These are phyloP conservation scores for Montipora sp. DNA, from an alignment of 64 coral and sea anemone genomes.

Conservation along the genomic window DNA sequence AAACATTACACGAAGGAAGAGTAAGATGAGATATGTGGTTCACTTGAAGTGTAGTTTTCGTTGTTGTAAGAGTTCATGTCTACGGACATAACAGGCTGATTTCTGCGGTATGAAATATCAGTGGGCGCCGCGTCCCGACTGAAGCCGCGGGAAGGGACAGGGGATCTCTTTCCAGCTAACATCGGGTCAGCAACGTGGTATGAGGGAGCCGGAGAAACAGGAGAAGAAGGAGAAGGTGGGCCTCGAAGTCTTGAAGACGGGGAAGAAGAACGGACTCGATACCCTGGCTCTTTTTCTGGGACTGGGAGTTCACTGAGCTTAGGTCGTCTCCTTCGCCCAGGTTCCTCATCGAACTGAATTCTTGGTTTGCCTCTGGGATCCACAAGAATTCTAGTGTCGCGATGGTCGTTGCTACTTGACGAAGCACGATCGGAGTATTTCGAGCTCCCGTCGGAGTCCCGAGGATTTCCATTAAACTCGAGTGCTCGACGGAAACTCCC, in stretches of 20 bases:
- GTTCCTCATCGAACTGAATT: conserved; percentile 48
- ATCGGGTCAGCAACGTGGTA: conserved; percentile 61
- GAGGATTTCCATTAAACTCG: conserved; percentile 30
- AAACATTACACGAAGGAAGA: conserved; percentile 22
- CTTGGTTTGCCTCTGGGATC: not conserved
- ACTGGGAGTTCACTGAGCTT: conserved; percentile 40
- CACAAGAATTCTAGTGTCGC: conserved; percentile 18
- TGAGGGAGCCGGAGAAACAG: conserved; percentile 80
- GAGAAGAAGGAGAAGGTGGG: conserved; percentile 25
- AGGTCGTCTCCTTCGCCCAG: conserved; percentile 40
- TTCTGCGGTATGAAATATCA: conserved; percentile 24
- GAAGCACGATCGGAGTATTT: conserved; percentile 72
- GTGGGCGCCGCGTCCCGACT: not conserved
- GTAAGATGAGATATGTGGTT: conserved; percentile 36
- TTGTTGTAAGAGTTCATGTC: conserved; percentile 15
- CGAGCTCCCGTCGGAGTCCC: conserved; percentile 73
- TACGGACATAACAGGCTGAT: not conserved
- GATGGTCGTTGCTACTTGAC: conserved; percentile 85
- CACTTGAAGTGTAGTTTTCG: conserved; percentile 4
- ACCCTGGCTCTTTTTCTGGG: not conserved
- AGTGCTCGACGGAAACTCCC: conserved; percentile 62
- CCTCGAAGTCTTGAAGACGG: conserved; percentile 13
- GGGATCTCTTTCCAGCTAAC: not conserved
- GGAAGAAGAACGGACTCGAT: not conserved
- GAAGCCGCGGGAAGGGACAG: not conserved